Base-by-base conservation (phyloP, 2,888 invertebrate species). In the Andrena fulva region DNA sequence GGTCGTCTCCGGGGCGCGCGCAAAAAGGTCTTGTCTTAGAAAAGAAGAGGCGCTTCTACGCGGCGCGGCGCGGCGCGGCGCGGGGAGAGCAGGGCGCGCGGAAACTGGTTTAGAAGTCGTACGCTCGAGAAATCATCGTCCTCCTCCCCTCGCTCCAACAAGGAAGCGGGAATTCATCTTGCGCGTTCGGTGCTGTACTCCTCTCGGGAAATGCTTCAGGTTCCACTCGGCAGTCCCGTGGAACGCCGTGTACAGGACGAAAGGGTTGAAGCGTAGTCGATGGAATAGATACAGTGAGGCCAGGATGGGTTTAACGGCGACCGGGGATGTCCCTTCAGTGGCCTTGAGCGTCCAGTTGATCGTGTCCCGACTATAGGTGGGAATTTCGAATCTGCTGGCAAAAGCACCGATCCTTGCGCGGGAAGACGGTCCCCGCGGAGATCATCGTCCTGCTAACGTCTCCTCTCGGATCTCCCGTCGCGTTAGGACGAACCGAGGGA, bases 31-130 rank as follows among this genome's bases (percentile, higher is more conserved):
- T 77, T 67, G 77, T 78, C 82, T 78, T 82, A 82, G 86, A 86
- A 85, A 86, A 78, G 78, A 85, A 83, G 82, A 75, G 75, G 84
- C 81, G 74, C 86, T 67, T 84, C 75, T 80, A 75, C 75, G 64
- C 16, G 62, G 70, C 24, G 68, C 42, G 77, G 20, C n/a, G n/a
- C n/a, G n/a, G 75, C 75, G 64, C 16, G 62, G 70, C 24, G 68
- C 42, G 77, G 20, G 56, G 69, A 20, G 79, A 56, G 35, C 52
- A 75, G 60, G 66, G 42, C 67, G 74, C 60, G 75, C 71, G 87
- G 85, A 87, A 88, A 88, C 87, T 88, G 87, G 87, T 88, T 88
- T 88, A 86, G 83, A 87, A 86, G 82, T 82, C 69, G 86, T 77
- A 74, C 81, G 73, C 77, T 72, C 63, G 77, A 80, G 80, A 82